Base-by-base conservation (phyloP, 2,888 invertebrate genomes). In the Drosophila flavopinicola region DNA sequence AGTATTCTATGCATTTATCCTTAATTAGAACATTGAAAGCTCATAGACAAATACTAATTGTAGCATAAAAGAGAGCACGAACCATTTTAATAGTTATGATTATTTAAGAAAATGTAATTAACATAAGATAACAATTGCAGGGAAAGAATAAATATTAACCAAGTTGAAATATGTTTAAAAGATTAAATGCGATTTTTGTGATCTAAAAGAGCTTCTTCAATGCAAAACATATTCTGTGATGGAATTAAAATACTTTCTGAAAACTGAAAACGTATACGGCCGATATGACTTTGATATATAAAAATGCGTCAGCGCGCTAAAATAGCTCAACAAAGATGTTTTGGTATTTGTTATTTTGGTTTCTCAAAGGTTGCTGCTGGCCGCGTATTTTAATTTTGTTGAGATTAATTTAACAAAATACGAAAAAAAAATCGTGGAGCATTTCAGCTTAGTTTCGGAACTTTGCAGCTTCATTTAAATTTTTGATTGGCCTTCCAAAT, bases 391-490 rank as follows among this genome's bases (percentile, higher is more conserved):
- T 58, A 57, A 66, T 66, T 77, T 72, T 56, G 68, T 72, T 72
- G 63, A 73, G 75, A 84, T 73, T 80, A 72, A 78, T 84, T 85
- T 78, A 75, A 74, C 70, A 65, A 68, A 75, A 75, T 64, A 56
- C 56, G 35, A 64, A 61, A 54, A 58, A 38, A 41, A 75, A 41
- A 72, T 57, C 30, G 9, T 47, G 49, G 68, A 69, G 66, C 69
- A 66, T 67, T 72, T 75, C 68, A 83, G 71, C 75, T 79, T 75
- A 75, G 83, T 83, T 85, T 85, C 63, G 66, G 75, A 80, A 80
- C 80, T 85, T 74, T 84, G 77, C 79, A 75, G 77, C 85, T 77
- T 87, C 77, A 86, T 86, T 87, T 85, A 84, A 85, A 87, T 85
- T 85, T 76, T 86, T 86, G 87, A 86, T 86, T 86, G 76, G 79